Percentiles rank a stretch among this genome's conserved stretches.
Evolutionary conservation across 2,888 invertebrate species (phyloP).

Genomic region (Flabesymbios commensalis): DNA sequence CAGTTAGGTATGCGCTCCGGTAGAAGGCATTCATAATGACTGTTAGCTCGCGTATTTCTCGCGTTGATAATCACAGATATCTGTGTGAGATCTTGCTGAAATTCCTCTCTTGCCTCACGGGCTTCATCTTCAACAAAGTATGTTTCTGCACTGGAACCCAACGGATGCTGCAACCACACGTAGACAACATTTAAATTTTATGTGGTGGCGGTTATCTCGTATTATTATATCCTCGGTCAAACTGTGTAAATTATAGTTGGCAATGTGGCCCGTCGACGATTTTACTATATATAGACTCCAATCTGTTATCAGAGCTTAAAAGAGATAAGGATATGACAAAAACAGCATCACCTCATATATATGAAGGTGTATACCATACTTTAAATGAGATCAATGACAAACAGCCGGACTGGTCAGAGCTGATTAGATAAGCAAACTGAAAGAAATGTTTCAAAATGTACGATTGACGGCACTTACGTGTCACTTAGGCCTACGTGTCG

Average conservation of each 20-base stretch:
- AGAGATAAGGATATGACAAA: too few relatives aligned
- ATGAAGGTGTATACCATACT: too few relatives aligned
- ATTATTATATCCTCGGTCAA: not conserved
- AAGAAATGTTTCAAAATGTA: too few relatives aligned
- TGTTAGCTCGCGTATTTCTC: constrained; percentile 18
- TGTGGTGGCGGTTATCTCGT: not conserved
- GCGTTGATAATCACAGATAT: constrained; percentile 15
- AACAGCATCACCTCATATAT: too few relatives aligned
- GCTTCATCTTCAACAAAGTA: constrained; percentile 35
- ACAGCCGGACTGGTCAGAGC: too few relatives aligned
- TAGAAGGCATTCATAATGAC: constrained; percentile 26
- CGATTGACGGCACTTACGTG: too few relatives aligned
- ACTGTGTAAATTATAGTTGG: not conserved
- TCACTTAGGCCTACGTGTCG: too few relatives aligned
- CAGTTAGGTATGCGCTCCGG: constrained; percentile 33
- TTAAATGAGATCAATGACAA: too few relatives aligned
- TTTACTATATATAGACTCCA: not conserved
- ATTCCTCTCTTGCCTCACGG: constrained; percentile 16
- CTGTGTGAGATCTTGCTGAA: constrained; percentile 16
- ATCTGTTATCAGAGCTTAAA: not conserved
- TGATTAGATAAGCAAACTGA: too few relatives aligned
- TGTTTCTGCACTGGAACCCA: constrained; percentile 29
- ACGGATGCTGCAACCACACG: constrained; percentile 15
- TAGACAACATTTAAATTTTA: not conserved
- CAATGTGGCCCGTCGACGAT: not conserved